These are phyloP conservation scores for Dendrolimus kikuchii DNA, from an alignment of 1,140 invertebrate species.

Conservation along the genomic window DNA sequence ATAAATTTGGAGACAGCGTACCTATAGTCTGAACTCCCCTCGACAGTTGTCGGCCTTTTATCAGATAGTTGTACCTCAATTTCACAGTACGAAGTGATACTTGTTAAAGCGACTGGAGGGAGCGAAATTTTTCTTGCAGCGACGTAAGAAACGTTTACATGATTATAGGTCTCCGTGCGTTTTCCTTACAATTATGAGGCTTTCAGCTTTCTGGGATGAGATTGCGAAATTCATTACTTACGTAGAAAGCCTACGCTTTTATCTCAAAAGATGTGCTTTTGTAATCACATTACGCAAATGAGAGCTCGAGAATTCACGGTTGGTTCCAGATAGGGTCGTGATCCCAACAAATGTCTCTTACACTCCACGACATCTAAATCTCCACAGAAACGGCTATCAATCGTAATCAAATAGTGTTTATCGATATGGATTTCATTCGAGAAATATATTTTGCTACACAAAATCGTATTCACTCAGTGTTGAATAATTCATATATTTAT, in stretches of 20 bases:
- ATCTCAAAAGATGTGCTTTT: conserved; percentile 68
- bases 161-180: conserved; percentile 25
- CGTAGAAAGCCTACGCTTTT: conserved; percentile 59
- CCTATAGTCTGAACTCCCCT: background rate
- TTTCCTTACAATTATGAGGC: conserved; percentile 43
- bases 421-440: background rate
- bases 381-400: conserved; percentile 24
- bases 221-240: conserved; percentile 65
- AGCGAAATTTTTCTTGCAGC: too few species aligned
- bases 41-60: conserved; percentile 1
- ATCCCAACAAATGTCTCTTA: conserved; percentile 61
- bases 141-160: conserved; percentile 14
- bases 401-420: conserved; percentile 10
- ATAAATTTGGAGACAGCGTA: conserved; percentile 42
- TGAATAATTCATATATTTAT: too few species aligned
- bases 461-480: too few species aligned
- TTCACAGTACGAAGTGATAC: background rate
- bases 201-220: conserved; percentile 37
- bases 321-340: conserved; percentile 59
- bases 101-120: too few species aligned
- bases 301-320: conserved; percentile 62
- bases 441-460: background rate
- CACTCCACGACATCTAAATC: conserved; percentile 44
- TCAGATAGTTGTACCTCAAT: background rate
- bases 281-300: conserved; percentile 70